These are phyloP conservation scores for Callionymus lyra DNA, from an alignment of 2,113 vertebrate genomes.

Conservation along the genomic window DNA sequence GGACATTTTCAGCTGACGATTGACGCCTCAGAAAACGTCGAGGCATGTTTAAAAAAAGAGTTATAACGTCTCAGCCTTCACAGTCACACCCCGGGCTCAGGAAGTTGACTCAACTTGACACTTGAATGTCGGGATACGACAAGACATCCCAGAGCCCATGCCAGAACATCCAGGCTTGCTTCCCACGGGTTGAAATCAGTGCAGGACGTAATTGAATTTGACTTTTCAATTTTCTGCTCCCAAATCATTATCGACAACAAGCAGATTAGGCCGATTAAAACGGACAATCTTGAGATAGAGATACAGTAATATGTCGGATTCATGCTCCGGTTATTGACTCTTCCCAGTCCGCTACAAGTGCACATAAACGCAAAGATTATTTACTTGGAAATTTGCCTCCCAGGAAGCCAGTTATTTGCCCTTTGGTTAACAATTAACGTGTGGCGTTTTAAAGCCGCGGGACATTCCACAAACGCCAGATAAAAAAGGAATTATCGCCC, in stretches of 20 bases:
- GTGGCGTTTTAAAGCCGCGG: constrained; percentile 52
- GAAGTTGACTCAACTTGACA: constrained; percentile 43
- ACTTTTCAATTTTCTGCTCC: too few relatives aligned
- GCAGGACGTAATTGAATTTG: too few relatives aligned
- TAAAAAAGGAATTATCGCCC: not conserved
- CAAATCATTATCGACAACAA: too few relatives aligned
- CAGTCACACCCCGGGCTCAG: constrained; percentile 41
- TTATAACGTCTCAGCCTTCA: constrained; percentile 27
- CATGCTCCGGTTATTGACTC: too few relatives aligned
- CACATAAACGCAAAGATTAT: too few relatives aligned
- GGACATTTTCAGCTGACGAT: too few relatives aligned
- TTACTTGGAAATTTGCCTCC: constrained; percentile 17
- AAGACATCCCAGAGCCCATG: constrained; percentile 16
- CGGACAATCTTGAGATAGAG: too few relatives aligned
- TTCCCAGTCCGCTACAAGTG: too few relatives aligned
- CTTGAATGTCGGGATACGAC: constrained; percentile 21
- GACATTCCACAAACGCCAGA: constrained; percentile 21
- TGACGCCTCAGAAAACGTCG: constrained; percentile 24
- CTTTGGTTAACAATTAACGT: constrained; percentile 67
- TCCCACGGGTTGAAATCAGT: constrained; percentile 3
- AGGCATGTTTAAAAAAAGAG: constrained; percentile 49
- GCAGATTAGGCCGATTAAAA: too few relatives aligned
- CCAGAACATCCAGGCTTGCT: constrained; percentile 1
- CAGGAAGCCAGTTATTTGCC: constrained; percentile 49
- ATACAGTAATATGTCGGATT: too few relatives aligned